Percentiles rank a stretch among this genome's conserved stretches.
Conservation (phyloP, 2,113 vertebrate species). For the Heptranchias perlo region DNA sequence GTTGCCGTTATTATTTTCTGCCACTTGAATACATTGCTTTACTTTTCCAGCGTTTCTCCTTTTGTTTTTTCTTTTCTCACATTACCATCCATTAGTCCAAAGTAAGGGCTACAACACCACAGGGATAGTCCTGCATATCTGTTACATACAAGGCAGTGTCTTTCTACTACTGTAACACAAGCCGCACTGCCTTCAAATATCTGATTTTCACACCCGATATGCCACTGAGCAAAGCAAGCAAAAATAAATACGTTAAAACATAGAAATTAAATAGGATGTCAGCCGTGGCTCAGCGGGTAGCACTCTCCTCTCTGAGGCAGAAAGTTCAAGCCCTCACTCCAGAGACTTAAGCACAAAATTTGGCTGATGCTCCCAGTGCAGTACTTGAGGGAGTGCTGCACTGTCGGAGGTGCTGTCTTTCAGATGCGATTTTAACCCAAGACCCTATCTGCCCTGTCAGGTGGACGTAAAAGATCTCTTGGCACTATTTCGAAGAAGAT, state of each 20-base stretch:
- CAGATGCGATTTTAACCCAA: not conserved
- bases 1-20: not conserved
- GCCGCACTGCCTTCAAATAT: not conserved
- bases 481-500: not conserved
- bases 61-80: conserved; percentile 21
- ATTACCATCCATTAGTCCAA: conserved; percentile 27
- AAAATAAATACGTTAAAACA: not conserved
- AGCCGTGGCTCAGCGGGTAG: not conserved
- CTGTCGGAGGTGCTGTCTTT: not conserved
- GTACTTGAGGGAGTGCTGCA: not conserved
- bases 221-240: not conserved
- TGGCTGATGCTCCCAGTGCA: not conserved
- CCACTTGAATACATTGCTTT: not conserved
- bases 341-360: not conserved
- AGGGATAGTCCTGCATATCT: not conserved
- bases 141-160: not conserved
- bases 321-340: not conserved
- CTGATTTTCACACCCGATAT: not conserved
- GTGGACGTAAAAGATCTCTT: not conserved
- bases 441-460: not conserved
- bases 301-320: not conserved
- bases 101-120: not conserved
- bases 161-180: conserved; percentile 21
- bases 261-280: not conserved
- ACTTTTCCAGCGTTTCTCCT: not conserved